Evolutionary conservation across 2,888 invertebrate genomes (phyloP).

Genomic region (Onchidella celtica): DNA sequence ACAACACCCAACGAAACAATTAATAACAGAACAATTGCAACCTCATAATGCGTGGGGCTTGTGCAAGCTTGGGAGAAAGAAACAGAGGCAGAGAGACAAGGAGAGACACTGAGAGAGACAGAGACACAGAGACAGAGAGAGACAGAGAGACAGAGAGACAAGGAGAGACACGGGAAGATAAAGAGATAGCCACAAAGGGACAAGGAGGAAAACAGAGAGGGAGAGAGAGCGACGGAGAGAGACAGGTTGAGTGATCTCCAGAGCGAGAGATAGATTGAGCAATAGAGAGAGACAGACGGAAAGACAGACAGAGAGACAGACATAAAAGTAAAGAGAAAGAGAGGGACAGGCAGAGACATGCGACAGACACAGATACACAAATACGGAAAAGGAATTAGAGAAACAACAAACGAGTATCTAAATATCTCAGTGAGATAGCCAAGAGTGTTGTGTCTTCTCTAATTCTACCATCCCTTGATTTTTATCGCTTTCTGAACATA

Average conservation of each 20-base stretch:
- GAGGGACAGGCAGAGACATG: neutral
- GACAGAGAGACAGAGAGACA: neutral
- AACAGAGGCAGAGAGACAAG: neutral
- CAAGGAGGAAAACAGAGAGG: constrained; percentile 14
- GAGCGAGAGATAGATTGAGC: neutral
- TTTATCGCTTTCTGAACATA: too few relatives aligned
- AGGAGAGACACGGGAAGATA: neutral
- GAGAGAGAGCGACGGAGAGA: neutral
- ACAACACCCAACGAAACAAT: too few relatives aligned
- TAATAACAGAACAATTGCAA: too few relatives aligned
- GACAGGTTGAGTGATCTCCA: neutral
- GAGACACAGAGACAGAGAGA: neutral
- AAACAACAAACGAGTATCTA: too few relatives aligned
- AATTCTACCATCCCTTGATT: too few relatives aligned
- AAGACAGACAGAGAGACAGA: neutral
- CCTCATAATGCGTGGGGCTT: too few relatives aligned
- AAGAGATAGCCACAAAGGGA: constrained; percentile 1
- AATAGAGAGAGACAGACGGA: neutral
- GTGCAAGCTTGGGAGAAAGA: too few relatives aligned
- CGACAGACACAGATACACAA: too few relatives aligned
- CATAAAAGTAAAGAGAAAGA: neutral
- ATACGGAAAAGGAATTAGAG: too few relatives aligned
- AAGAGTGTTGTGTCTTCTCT: too few relatives aligned
- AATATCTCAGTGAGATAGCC: too few relatives aligned
- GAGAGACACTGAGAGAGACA: constrained; percentile 16